A percentile compares a stretch with the other conserved stretches of the same genome.
phyloP scores from a whole-genome alignment of 1,140 invertebrate species.

The Diachasmimorpha longicaudata region DNA sequence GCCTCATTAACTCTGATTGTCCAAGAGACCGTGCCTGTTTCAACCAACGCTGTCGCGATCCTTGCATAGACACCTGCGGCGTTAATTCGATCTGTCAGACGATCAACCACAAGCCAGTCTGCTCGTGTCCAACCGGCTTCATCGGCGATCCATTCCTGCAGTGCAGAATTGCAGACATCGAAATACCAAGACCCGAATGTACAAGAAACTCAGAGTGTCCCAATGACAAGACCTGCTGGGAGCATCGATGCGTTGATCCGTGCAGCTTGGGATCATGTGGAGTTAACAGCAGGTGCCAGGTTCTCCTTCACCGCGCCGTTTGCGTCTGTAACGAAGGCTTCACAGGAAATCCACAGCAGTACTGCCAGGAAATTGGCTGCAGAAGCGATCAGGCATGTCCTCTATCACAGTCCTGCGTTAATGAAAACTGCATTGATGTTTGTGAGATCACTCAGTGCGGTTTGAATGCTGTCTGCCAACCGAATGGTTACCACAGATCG shows the following conservation, averaged over 20 bases:
- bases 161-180: constrained; percentile 61
- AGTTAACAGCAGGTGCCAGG: constrained; percentile 80
- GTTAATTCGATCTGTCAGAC: constrained; percentile 84
- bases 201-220: constrained; percentile 79
- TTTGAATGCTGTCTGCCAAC: constrained; percentile 77
- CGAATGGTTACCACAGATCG: constrained; percentile 73
- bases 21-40: constrained; percentile 80
- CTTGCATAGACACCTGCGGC: constrained; percentile 81
- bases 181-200: constrained; percentile 77
- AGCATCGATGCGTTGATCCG: constrained; percentile 79
- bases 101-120: constrained; percentile 81
- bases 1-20: constrained; percentile 84
- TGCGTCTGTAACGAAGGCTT: constrained; percentile 85
- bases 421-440: constrained; percentile 81
- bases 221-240: constrained; percentile 83
- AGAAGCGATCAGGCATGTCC: constrained; percentile 84
- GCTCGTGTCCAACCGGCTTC: constrained; percentile 80
- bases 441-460: constrained; percentile 83
- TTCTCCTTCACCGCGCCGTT: constrained; percentile 80
- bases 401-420: constrained; percentile 81
- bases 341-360: constrained; percentile 82
- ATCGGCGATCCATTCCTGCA: constrained; percentile 80
- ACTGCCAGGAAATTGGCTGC: constrained; percentile 84
- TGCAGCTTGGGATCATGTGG: constrained; percentile 78
- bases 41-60: constrained; percentile 80